Percentiles rank a stretch among this genome's conserved stretches.
These are phyloP conservation scores for Mastomys coucha DNA, from an alignment of 2,113 vertebrate genomes.

Conservation along the genomic window DNA sequence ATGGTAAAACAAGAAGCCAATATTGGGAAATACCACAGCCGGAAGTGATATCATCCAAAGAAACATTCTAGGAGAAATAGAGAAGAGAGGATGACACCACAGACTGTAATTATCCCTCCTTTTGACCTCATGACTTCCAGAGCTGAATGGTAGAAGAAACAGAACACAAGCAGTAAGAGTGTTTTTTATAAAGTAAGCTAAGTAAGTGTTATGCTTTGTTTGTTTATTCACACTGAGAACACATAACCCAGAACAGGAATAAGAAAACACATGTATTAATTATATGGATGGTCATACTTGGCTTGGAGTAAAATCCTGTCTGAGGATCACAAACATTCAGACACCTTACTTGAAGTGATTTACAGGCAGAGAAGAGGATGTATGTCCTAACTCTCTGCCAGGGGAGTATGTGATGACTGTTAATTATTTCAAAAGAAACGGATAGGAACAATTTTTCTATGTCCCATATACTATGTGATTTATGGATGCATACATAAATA, in stretches of 20 bases:
- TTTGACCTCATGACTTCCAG: neutral
- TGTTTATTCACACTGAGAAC: neutral
- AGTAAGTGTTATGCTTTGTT: neutral
- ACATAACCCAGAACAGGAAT: neutral
- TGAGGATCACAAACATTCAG: neutral
- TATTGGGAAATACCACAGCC: neutral
- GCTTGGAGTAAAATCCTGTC: neutral
- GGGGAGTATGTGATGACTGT: neutral
- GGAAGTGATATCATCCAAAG: neutral
- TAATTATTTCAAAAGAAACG: conserved; percentile 13
- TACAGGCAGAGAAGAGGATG: neutral
- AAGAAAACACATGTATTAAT: neutral
- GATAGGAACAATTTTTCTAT: conserved; percentile 7
- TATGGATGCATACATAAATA: conserved; percentile 6
- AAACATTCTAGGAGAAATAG: neutral
- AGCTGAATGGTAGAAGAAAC: neutral
- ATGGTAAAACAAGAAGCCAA: neutral
- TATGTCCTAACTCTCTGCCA: neutral
- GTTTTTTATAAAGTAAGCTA: neutral
- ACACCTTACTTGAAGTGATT: neutral
- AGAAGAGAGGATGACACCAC: neutral
- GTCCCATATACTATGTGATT: neutral
- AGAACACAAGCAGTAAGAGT: neutral
- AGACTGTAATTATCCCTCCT: neutral
- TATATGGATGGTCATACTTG: neutral